Conservation (phyloP, 2,797 vertebrate species). For the Oceanodroma leucorhoa region DNA sequence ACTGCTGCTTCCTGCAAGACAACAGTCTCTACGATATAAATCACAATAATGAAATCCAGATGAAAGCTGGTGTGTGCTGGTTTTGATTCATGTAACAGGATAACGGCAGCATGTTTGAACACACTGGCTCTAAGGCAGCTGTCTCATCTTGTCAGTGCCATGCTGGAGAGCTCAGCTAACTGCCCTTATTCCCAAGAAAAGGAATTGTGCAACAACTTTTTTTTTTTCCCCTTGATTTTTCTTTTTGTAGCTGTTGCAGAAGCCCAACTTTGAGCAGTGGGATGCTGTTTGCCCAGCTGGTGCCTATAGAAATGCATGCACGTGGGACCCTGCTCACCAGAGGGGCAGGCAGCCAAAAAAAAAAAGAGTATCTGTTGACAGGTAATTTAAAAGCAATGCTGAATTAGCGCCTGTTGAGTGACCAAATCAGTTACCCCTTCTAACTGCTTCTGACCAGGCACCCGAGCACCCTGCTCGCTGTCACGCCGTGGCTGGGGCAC, state of each 20-base stretch:
- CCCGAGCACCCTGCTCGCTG: fast-evolving
- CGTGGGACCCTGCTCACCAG: not conserved
- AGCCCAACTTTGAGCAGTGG: not conserved
- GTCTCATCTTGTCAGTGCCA: constrained; percentile 50
- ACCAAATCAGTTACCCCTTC: not conserved
- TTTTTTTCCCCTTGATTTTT: not conserved
- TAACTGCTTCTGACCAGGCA: not conserved
- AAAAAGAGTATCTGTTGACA: not conserved
- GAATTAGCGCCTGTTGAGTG: not conserved
- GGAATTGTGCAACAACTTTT: not conserved
- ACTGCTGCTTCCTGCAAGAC: constrained; percentile 41
- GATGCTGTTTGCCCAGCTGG: not conserved
- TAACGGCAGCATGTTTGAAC: constrained; percentile 43
- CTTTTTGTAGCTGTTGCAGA: not conserved
- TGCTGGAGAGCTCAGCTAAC: not conserved
- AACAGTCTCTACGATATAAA: constrained; percentile 38
- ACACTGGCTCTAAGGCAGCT: constrained; percentile 39
- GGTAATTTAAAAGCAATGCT: not conserved
- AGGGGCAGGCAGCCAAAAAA: not conserved
- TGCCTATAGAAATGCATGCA: not conserved
- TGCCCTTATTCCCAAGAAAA: not conserved
- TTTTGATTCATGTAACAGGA: constrained; percentile 53
- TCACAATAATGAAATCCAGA: constrained; percentile 60
- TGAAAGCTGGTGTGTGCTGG: constrained; percentile 59
- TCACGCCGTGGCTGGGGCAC: not conserved